Conservation (phyloP, 30 jellyfish, hydroid and myxozoan genomes). For the Sanderia malayensis region DNA sequence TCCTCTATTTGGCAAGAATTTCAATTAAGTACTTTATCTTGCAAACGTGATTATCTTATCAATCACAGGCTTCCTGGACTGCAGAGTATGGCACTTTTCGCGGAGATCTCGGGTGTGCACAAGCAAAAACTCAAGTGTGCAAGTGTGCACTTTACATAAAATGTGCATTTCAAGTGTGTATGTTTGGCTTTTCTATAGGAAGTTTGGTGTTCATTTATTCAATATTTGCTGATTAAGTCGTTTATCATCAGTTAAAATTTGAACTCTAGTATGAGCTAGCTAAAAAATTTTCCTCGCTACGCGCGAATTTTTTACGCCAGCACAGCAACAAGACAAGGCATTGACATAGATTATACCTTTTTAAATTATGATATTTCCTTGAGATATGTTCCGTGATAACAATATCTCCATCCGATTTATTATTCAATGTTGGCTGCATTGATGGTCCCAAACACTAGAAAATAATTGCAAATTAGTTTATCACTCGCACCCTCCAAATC, state of each 20-base stretch:
- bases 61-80: too few relatives aligned
- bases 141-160: too few relatives aligned
- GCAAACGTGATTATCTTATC: not conserved
- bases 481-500: too few relatives aligned
- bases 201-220: not conserved
- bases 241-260: not conserved
- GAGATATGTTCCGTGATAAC: constrained; percentile 81
- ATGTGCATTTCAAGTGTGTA: too few relatives aligned
- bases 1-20: not conserved
- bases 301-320: not conserved
- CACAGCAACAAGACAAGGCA: not conserved
- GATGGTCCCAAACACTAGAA: constrained; percentile 94
- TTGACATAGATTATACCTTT: constrained; percentile 23
- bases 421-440: constrained; percentile 81
- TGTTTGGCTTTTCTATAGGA: not conserved
- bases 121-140: too few relatives aligned
- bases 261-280: too few relatives aligned
- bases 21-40: not conserved
- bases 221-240: not conserved
- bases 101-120: too few relatives aligned
- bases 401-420: constrained; percentile 47
- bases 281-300: too few relatives aligned
- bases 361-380: constrained; percentile 25
- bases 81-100: too few relatives aligned
- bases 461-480: too few relatives aligned